phyloP scores from a whole-genome alignment of 2,888 invertebrate genomes.

The Lapara coniferarum region DNA sequence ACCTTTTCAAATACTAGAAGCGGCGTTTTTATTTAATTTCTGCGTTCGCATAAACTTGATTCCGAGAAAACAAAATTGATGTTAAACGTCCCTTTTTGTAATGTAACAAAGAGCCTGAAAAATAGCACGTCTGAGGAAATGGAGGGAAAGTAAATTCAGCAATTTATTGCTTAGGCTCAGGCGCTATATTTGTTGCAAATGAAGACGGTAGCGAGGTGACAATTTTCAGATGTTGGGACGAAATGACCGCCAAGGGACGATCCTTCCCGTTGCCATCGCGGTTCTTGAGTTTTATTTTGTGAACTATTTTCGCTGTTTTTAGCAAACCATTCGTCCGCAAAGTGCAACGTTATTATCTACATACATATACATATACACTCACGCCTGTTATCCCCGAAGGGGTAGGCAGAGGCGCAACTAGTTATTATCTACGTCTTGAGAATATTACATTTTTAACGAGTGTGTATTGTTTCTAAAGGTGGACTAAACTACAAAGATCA shows the following conservation, averaged over 20 bases:
- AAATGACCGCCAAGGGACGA: conserved; percentile 71
- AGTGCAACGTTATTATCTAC: conserved; percentile 29
- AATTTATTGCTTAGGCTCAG: conserved; percentile 74
- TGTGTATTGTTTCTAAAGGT: neutral
- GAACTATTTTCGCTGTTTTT: conserved; percentile 24
- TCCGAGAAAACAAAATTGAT: conserved; percentile 62
- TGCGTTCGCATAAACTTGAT: conserved; percentile 44
- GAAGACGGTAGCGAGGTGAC: conserved; percentile 79
- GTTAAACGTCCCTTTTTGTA: conserved; percentile 68
- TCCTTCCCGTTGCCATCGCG: conserved; percentile 25
- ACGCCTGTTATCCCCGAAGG: too few species aligned
- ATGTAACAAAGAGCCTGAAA: conserved; percentile 74
- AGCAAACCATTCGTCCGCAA: conserved; percentile 9
- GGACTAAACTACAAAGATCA: neutral
- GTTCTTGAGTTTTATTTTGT: conserved; percentile 25
- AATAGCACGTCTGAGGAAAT: conserved; percentile 73
- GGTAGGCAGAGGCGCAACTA: too few species aligned
- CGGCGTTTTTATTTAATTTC: conserved; percentile 16
- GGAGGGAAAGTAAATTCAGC: conserved; percentile 74
- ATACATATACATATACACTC: too few species aligned
- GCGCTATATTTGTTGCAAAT: conserved; percentile 81
- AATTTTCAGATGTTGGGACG: conserved; percentile 71
- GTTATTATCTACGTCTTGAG: conserved; percentile 30
- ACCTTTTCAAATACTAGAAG: too few species aligned
- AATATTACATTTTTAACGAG: conserved; percentile 12